Evolutionary conservation across 2,113 vertebrate genomes (phyloP), one percentile per base, ranked within the genome.

Genomic region (Stercorarius parasiticus): DNA sequence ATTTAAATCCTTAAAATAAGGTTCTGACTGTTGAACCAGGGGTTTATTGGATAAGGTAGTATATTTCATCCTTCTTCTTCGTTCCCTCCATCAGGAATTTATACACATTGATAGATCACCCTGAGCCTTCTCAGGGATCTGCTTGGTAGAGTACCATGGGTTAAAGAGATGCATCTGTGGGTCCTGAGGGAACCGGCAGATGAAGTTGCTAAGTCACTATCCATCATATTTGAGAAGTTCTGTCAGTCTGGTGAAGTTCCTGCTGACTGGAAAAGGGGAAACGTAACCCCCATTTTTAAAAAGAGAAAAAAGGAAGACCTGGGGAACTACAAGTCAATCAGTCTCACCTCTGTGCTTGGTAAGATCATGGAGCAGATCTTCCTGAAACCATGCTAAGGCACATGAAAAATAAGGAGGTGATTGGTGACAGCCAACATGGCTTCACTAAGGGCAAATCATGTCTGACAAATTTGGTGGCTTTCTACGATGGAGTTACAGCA

Each of bases 1-100:
- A 71, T 92, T 91, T 94, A 94, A 92, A 88, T 88, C 67, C 59
- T 84, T 94, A 81, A 95, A 84, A 91, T 91, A 29, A 94, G 67
- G 47, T 81, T 76, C 74, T 93, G 62, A 65, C 67, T 83, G 42
- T 83, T 91, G 91, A 92, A 90, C 64, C 17, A 64, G 26, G 36
- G 86, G 32, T 92, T 92, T 86, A 81, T 81, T 81, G 36, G 71
- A 42, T 80, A 80, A 88, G 64, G 59, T 79, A 43, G 42, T 66
- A 21, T 42, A 42, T 64, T 64, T 64, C 38, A 64, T 64, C 27
- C 59, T 73, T 3, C 52, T 36, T 30, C 29, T 82, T 86, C 77
- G 7, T 56, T 77, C 36, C 23, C 25, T 86, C 10, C 13, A 12
- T 81, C 18, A 49, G 7, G 5, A 81, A 16, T 80, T 61, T 82